Base-by-base conservation (phyloP, 1,140 invertebrate genomes). In the Phymastichus coffea region DNA sequence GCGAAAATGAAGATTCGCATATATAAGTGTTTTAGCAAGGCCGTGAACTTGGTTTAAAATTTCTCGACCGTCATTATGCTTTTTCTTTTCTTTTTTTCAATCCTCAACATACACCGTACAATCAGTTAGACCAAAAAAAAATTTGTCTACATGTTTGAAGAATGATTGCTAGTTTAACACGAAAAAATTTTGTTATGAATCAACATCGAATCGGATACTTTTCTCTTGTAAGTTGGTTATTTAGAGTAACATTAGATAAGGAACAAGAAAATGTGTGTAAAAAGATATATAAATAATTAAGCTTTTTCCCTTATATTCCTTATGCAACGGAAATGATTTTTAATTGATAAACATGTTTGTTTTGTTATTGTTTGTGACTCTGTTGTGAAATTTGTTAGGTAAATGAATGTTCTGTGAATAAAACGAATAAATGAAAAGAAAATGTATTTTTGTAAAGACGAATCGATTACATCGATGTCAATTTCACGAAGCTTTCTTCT, bases 401-500 rank as follows among this genome's bases (percentile, higher is more conserved):
- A 57, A 17, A 28, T 51, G 26, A 35, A 51, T 57, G 25, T 57
- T 41, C 43, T 15, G 35, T 51, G 47, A 57, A 57, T 57, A 57
- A 57, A 57, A 49, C 12, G 12, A 57, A 49, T 15, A 28, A 20
- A 48, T 49, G 7, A 26, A 49, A 49, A 28, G 35, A 19, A 41
- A 41, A 49, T 49, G 37, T 57, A 41, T 41, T 57, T 57, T 53
- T 38, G 35, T 25, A 56, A 46, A 15, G 17, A 57, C 20, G 28
- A 2, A 57, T 23, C 17, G 22, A 57, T 57, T 48, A 23, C 23
- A 57, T 57, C 46, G 12, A 49, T 12, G 26, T 43, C 12, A 33
- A 43, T 9, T 57, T 26, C 28, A 38, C 30, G 25, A 41, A 40
- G 33, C 15, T 30, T 49, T 40, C 35, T 1, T 40, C 40, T 38